Base-by-base conservation (phyloP, 2,113 vertebrate species). In the Cavia aperea region DNA sequence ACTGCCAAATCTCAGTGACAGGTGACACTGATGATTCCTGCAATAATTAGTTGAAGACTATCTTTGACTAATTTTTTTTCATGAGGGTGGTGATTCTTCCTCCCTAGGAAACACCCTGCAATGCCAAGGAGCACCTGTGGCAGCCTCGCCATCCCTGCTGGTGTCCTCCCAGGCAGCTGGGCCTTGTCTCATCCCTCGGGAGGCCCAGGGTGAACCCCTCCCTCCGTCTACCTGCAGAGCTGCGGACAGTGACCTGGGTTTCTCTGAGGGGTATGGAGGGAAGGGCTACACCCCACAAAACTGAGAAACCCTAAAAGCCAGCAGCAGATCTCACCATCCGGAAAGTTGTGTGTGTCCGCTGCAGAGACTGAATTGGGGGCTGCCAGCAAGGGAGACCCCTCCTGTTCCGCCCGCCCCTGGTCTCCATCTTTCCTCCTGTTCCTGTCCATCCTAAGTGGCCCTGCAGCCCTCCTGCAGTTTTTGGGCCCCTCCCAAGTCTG, bases 361-460 rank as follows among this genome's bases (percentile, higher is more conserved):
- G 3, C 68, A 46, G 86, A 21, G 36, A 24, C 36, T 31, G 10
- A 7, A 60, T 15, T 4, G 6, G 24, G 33, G 68, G 39, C 5
- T 23, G 5, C 46, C 10, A 54, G 24, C 33, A 1, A 4, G 14
- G 39, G 1, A 49, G 9, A 12, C 39, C 3, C 19, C 29, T 1
- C 21, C 33, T 62, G 31, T 7, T 31, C n/a, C 3, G 33, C 62
- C 16, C 26, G 16, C 14, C 29, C 2, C 2, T 1, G 11, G n/a
- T 12, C 39, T 3, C 5, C 26, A 14, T 60, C 15, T 15, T 14
- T 58, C 51, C 43, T n/a, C 33, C 21, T 46, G 13, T 13, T 43
- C 33, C 14, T 72, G 49, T 33, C 77, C 36, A 12, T 78, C 36
- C 39, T n/a, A 29, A 6, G 29, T 70, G 62, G 68, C 43, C 72